phyloP scores from a whole-genome alignment of 2,113 vertebrate species.

The Thinocorus orbignyianus region DNA sequence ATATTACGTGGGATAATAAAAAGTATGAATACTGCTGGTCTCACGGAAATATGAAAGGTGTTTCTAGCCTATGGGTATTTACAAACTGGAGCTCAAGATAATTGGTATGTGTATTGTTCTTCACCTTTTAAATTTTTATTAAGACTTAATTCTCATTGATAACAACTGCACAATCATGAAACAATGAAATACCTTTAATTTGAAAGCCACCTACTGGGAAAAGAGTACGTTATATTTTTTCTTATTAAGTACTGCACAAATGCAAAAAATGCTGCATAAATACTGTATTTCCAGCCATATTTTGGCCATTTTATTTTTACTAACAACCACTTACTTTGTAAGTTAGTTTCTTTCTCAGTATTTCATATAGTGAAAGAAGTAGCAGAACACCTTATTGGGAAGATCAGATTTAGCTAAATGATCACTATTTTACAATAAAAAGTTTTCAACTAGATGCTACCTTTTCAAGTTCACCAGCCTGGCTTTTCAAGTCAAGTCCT shows the following conservation, averaged over 20 bases:
- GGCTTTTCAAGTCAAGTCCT: not conserved
- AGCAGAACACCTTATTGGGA: not conserved
- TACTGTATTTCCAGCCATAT: not conserved
- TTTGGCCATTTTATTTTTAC: not conserved
- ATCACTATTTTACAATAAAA: not conserved
- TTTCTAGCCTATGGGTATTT: not conserved
- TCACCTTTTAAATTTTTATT: not conserved
- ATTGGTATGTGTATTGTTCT: not conserved
- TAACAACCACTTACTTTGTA: not conserved
- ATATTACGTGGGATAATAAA: not conserved
- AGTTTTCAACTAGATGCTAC: not conserved
- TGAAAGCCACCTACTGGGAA: slow-evolving; percentile 35
- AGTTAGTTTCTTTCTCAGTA: not conserved
- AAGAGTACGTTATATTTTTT: slow-evolving; percentile 20
- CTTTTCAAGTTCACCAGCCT: not conserved
- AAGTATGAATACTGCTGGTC: not conserved
- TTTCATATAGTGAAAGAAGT: not conserved
- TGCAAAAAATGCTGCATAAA: not conserved
- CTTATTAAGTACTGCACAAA: not conserved
- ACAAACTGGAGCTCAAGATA: not conserved
- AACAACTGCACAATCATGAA: not conserved
- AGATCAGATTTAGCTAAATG: not conserved
- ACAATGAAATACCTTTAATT: slow-evolving; percentile 30
- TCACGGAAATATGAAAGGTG: not conserved
- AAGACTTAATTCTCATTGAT: not conserved